Percentiles rank a stretch among this genome's conserved stretches.
These are phyloP conservation scores for Trichacis sp. DNA, from an alignment of 2,888 invertebrate genomes.

Conservation along the genomic window DNA sequence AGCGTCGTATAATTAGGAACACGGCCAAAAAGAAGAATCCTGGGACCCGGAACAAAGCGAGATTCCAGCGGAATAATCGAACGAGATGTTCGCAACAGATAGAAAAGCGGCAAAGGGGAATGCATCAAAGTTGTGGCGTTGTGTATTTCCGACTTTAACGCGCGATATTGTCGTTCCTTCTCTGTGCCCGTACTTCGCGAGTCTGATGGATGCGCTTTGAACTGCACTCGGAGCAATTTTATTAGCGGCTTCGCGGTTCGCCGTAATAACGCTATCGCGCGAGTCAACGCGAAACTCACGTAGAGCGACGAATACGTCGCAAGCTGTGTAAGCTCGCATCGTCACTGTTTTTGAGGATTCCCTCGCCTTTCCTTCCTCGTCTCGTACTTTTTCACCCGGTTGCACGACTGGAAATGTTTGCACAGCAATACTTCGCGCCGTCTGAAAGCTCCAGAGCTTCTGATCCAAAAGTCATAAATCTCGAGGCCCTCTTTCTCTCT, in stretches of 20 bases:
- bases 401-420: constrained; percentile 37
- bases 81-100: too few species aligned
- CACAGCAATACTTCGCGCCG: constrained; percentile 35
- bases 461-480: constrained; percentile 40
- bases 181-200: constrained; percentile 22
- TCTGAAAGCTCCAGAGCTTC: constrained; percentile 22
- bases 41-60: not conserved
- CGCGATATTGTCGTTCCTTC: constrained; percentile 26
- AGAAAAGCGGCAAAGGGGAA: not conserved
- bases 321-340: not conserved
- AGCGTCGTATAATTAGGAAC: too few species aligned
- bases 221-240: constrained; percentile 24
- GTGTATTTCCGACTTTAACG: constrained; percentile 26
- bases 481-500: constrained; percentile 12
- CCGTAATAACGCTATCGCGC: not conserved
- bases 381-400: constrained; percentile 16
- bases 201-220: constrained; percentile 30
- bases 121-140: constrained; percentile 2
- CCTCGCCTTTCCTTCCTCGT: constrained; percentile 1
- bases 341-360: not conserved
- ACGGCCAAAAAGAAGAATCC: too few species aligned
- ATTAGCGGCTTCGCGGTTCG: constrained; percentile 27
- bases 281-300: constrained; percentile 1
- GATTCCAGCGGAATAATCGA: not conserved
- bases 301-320: not conserved